Evolutionary conservation across 1,140 invertebrate species (phyloP), one percentile per base, ranked within the genome.

Genomic region (Aphaenogaster rudis): DNA sequence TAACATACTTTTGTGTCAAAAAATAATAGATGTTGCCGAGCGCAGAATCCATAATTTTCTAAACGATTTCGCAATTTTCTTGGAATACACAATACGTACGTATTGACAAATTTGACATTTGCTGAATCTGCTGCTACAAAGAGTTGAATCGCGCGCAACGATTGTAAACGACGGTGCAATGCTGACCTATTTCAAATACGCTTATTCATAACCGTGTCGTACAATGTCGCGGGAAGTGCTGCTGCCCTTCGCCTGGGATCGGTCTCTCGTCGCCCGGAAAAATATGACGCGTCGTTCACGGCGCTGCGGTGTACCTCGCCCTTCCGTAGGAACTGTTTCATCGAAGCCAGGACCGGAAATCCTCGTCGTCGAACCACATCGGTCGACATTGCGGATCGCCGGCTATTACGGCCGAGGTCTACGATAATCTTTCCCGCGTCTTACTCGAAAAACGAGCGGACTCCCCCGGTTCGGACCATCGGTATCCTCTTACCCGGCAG

Each of bases 351-450:
- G 13, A 52, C 0, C 39, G 15, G 21, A 36, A n/a, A 67, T 21
- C 13, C 52, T 8, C 39, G 21, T 39, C 28, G 39, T 66, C 28
- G 17, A 66, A 52, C 33, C 77, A 67, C 48, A 36, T 28, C 63
- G 63, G 11, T 17, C 42, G 28, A 17, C 42, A 36, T 74, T 61
- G 80, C 59, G 11, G 42, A 84, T 84, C 69, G 69, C 45, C 42
- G 42, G 33, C 21, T 66, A 82, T 72, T 72, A 66, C 39, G 52
- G 17, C 13, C 17, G 28, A 74, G 36, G 67, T 82, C 39, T 28
- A 36, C 80, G 54, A 84, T 84, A 84, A 84, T 84, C 80, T 84
- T 84, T 76, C 28, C n/a, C 28, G 80, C 42, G 42, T 57, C 69
- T 74, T 28, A 7, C 80, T 61, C 42, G n/a, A 4, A 82, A n/a